Evolutionary conservation across 2,797 vertebrate species (phyloP), one percentile per base, ranked within the genome.

Genomic region (Balearica regulorum): DNA sequence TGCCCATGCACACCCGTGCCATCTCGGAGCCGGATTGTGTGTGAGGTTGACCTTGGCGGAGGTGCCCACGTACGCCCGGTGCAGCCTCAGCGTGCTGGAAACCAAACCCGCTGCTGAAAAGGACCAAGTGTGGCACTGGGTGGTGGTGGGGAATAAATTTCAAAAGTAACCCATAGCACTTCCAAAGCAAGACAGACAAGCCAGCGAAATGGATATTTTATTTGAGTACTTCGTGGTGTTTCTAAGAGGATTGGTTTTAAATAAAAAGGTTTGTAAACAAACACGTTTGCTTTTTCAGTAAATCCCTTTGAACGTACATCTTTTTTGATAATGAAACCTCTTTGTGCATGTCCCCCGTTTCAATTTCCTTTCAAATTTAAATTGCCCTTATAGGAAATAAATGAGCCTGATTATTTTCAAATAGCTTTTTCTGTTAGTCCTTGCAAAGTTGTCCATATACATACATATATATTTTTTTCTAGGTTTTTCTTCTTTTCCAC

Each of bases 341-440:
- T 82, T 65, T 51, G 33, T 89, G 31, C 21, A 0, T 58, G 37
- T 33, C 41, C 37, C 39, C 39, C 22, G 22, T 62, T 94, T 83
- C 51, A 41, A 10, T 70, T 60, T 57, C 48, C 61, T 73, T 82
- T 86, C 61, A 62, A 57, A 90, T 73, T 51, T 72, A 62, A 29
- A 79, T 94, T 84, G 79, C n/a, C 37, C 71, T 54, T 79, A 39
- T 49, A 72, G 79, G n/a, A 86, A 94, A 93, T 49, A 78, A 93
- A 79, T 3, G 35, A 0, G 3, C 21, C 58, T 46, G 54, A 35
- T 66, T 79, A 55, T 83, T 93, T 88, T 58, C 24, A 3, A 48
- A 29, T 13, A 58, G 44, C 22, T 79, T 88, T 90, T 90, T 86
- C 85, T 84, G 18, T 73, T 68, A 91, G 85, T 83, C 64, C 71